phyloP scores from a whole-genome alignment of 2,113 vertebrate genomes.

The Calonectris borealis region DNA sequence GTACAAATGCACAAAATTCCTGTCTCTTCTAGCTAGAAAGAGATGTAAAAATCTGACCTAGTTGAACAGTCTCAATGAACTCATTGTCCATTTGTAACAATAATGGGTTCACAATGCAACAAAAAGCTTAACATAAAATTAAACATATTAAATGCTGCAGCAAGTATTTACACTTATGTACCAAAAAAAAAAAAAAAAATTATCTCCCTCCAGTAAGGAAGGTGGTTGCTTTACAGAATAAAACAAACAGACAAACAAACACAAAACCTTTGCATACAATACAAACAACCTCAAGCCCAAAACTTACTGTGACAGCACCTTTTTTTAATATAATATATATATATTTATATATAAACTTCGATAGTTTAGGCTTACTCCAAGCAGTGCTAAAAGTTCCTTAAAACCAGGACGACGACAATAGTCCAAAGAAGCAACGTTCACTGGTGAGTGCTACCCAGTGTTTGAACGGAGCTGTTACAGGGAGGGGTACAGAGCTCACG shows the following conservation, averaged over 20 bases:
- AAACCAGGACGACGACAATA: conserved; percentile 60
- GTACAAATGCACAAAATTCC: conserved; percentile 94
- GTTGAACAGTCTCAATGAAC: conserved; percentile 88
- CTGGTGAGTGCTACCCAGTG: background rate
- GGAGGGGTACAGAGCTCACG: background rate
- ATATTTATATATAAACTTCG: conserved; percentile 62
- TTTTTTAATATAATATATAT: conserved; percentile 57
- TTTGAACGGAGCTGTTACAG: conserved; percentile 13
- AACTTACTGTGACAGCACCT: conserved; percentile 78
- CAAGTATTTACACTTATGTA: conserved; percentile 97
- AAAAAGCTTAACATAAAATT: conserved; percentile 85
- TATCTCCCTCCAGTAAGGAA: conserved; percentile 91
- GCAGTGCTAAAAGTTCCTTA: conserved; percentile 69
- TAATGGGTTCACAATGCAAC: conserved; percentile 83
- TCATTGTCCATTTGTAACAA: conserved; percentile 85
- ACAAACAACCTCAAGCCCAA: conserved; percentile 74
- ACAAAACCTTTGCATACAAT: conserved; percentile 78
- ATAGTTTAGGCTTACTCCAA: conserved; percentile 74
- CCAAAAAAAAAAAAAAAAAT: conserved; percentile 73
- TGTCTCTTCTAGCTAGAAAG: conserved; percentile 84
- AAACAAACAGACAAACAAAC: conserved; percentile 76
- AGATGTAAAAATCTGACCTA: conserved; percentile 90
- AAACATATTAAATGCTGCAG: conserved; percentile 90
- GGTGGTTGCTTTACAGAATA: conserved; percentile 90
- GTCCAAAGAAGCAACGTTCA: conserved; percentile 21